A percentile compares a stretch with the other conserved stretches of the same genome.
Conservation (phyloP, 1,140 invertebrate genomes). For the Drosophila oshimai region DNA sequence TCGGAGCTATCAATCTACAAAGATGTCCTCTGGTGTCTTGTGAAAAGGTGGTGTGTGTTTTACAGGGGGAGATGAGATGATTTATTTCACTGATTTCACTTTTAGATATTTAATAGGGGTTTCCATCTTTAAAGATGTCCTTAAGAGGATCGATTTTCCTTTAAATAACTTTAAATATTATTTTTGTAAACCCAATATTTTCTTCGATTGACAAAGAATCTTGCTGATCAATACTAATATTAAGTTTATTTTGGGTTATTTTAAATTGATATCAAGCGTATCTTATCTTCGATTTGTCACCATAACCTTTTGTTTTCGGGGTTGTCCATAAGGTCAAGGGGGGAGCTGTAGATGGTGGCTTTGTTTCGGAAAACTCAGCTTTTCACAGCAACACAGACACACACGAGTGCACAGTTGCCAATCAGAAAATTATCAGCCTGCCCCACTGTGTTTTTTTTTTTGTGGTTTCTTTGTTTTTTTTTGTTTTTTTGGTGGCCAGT, state of each 20-base stretch:
- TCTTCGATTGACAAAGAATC: no score
- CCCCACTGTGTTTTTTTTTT: constrained; percentile 10
- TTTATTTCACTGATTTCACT: background rate
- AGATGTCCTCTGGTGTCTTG: background rate
- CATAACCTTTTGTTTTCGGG: constrained; percentile 1
- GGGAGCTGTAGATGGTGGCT: background rate
- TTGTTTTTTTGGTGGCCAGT: background rate
- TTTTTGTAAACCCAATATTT: no score
- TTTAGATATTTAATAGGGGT: background rate
- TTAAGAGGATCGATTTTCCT: no score
- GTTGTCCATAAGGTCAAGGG: constrained; percentile 54
- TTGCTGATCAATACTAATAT: no score
- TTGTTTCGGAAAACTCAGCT: constrained; percentile 1
- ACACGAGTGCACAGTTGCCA: constrained; percentile 13
- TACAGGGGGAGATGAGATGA: background rate
- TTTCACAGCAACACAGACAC: background rate
- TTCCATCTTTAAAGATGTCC: no score
- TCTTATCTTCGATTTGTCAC: constrained; percentile 24
- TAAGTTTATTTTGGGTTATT: background rate
- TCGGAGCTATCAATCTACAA: background rate
- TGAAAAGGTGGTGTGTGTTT: background rate
- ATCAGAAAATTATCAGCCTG: constrained; percentile 51
- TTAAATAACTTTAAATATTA: background rate
- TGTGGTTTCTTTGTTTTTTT: background rate
- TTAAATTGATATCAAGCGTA: constrained; percentile 2